A percentile compares a stretch with the other conserved stretches of the same genome.
These are phyloP conservation scores for Limosa lapponica DNA, from an alignment of 2,797 vertebrate species.

Conservation along the genomic window DNA sequence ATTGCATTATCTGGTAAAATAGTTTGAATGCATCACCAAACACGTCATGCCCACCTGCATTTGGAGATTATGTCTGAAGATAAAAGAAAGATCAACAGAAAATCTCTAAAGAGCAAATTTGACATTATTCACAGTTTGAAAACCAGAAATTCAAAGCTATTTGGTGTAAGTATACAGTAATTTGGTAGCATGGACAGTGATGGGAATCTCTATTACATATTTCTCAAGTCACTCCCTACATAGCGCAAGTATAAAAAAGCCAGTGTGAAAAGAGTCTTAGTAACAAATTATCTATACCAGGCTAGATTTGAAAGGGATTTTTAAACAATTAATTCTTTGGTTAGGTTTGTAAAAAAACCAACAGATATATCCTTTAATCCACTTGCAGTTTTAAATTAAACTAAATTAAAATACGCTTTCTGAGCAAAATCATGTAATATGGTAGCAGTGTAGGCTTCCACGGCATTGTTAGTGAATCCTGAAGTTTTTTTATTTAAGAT, in stretches of 20 bases:
- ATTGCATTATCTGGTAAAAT: not conserved
- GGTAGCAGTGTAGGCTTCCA: not conserved
- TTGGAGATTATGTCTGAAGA: not conserved
- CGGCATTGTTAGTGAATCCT: not conserved
- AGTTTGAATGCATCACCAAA: not conserved
- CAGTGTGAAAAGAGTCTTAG: not conserved
- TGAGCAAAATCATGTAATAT: not conserved
- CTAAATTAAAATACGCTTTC: not conserved
- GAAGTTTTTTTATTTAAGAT: not conserved
- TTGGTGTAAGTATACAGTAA: not conserved
- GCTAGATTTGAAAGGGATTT: not conserved
- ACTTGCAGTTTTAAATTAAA: not conserved
- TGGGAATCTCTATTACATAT: not conserved
- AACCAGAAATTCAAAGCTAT: conserved; percentile 5
- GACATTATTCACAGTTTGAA: not conserved
- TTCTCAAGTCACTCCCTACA: not conserved
- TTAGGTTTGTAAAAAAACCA: not conserved
- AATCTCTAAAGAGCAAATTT: not conserved
- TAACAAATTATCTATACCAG: not conserved
- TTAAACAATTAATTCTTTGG: not conserved
- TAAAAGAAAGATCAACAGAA: conserved; percentile 5
- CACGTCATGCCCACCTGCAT: not conserved
- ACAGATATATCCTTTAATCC: not conserved
- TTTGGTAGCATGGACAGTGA: not conserved
- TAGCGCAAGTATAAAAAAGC: not conserved